phyloP scores from a whole-genome alignment of 2,888 invertebrate species.

The Polietes domitor region DNA sequence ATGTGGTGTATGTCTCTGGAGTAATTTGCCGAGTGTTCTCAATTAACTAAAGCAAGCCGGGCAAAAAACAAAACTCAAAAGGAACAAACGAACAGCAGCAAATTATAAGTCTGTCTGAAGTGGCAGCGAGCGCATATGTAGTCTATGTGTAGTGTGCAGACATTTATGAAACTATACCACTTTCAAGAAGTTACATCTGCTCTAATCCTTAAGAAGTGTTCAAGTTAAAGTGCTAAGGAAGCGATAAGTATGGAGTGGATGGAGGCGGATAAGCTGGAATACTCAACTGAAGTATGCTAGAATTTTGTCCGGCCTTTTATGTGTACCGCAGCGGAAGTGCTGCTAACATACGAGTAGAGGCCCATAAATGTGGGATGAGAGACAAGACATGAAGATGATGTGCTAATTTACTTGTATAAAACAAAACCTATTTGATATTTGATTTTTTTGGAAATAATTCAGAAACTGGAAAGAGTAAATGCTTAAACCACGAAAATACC shows the following conservation, averaged over 20 bases:
- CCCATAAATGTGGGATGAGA: too few relatives aligned
- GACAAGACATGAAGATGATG: too few relatives aligned
- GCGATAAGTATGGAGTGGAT: not conserved
- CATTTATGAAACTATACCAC: conserved; percentile 1
- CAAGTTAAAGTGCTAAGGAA: not conserved
- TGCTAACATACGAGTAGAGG: not conserved
- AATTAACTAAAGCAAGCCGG: conserved; percentile 16
- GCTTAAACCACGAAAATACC: too few relatives aligned
- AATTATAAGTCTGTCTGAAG: not conserved
- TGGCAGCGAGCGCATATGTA: not conserved
- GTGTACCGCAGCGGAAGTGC: not conserved
- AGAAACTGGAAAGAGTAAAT: too few relatives aligned
- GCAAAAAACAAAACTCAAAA: not conserved
- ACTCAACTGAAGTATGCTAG: not conserved
- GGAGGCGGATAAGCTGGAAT: not conserved
- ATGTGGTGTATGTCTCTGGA: not conserved
- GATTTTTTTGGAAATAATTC: too few relatives aligned
- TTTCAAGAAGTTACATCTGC: not conserved
- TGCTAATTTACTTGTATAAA: too few relatives aligned
- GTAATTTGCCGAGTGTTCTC: conserved; percentile 14
- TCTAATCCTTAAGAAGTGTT: not conserved
- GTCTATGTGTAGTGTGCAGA: not conserved
- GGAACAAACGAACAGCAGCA: not conserved
- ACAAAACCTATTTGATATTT: too few relatives aligned
- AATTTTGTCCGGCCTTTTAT: not conserved